Evolutionary conservation across 2,113 vertebrate genomes (phyloP), one percentile per base, ranked within the genome.

Genomic region (Chinchilla lanigera): DNA sequence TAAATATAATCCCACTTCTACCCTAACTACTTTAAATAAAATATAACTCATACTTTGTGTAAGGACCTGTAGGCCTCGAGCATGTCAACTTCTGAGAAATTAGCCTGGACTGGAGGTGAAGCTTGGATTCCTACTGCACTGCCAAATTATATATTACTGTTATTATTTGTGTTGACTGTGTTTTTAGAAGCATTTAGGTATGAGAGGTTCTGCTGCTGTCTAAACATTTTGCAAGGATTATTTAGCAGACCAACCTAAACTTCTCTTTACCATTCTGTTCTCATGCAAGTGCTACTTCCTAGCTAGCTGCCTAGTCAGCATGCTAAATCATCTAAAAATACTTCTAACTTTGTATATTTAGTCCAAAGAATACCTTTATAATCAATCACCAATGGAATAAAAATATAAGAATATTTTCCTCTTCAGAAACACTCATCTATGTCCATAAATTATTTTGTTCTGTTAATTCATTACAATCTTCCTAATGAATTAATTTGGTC

Each of bases 381-480:
- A 28, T 0, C 14, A 38, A 78, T 60, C 14, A 90, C 4, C 13
- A 86, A 38, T 17, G 52, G 7, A 81, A 67, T 56, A 1, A 56
- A 65, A 54, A 86, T 30, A 6, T 3, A 44, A 0, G 1, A 33
- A 30, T 67, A 38, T 5, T 52, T 86, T 60, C 6, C 63, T 84
- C 33, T 67, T 80, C 13, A 50, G 14, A 73, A 78, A 30, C 12
- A 75, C 19, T 82, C 24, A 3, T 73, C 8, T 50, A 13, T 60
- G 33, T 9, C 13, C 41, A 33, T 58, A 41, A 71, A 19, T 81
- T 44, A 28, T 28, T 75, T 75, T 73, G 3, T 52, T 5, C 2
- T 47, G 86, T 61, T 89, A 90, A 61, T 87, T 81, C 10, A 30
- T 90, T 71, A 80, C 89, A 91, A 50, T 52, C 1, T 50, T 20